Evolutionary conservation across 2,797 vertebrate species (phyloP).

Genomic region (Lagorchestes hirsutus): DNA sequence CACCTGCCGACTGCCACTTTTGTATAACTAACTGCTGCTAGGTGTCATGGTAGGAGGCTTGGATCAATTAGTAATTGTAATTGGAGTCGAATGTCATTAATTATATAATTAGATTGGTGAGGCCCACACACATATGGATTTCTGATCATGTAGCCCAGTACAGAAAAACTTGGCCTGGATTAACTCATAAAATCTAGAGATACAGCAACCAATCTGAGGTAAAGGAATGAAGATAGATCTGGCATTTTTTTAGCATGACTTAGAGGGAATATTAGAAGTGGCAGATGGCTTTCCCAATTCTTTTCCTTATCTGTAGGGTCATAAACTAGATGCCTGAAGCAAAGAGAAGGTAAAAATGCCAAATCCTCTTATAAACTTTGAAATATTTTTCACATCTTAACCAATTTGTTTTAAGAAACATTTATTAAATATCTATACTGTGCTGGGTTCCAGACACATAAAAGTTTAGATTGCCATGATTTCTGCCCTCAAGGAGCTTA

Average conservation of each 20-base stretch:
- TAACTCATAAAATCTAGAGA: slow-evolving; percentile 36
- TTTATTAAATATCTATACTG: not conserved
- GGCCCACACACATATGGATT: not conserved
- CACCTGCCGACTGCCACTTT: not conserved
- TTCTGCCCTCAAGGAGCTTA: not conserved
- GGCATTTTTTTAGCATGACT: slow-evolving; percentile 30
- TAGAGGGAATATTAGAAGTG: slow-evolving; percentile 20
- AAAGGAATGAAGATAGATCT: slow-evolving; percentile 34
- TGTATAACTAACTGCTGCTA: not conserved
- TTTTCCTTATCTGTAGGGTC: not conserved
- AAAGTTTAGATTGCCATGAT: not conserved
- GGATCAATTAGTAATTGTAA: slow-evolving; percentile 10
- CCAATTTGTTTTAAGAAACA: not conserved
- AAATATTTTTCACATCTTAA: not conserved
- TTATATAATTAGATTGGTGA: not conserved
- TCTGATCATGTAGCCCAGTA: not conserved
- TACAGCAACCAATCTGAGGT: slow-evolving; percentile 24
- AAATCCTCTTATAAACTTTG: not conserved
- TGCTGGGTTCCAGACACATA: not conserved
- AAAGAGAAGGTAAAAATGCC: not conserved
- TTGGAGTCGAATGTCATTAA: not conserved
- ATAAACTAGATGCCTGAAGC: not conserved
- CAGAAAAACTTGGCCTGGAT: slow-evolving; percentile 14
- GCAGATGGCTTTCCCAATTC: not conserved
- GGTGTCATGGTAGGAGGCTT: not conserved